These are phyloP conservation scores for Leptodactylus fallax DNA, from an alignment of 2,797 vertebrate genomes.

Conservation along the genomic window DNA sequence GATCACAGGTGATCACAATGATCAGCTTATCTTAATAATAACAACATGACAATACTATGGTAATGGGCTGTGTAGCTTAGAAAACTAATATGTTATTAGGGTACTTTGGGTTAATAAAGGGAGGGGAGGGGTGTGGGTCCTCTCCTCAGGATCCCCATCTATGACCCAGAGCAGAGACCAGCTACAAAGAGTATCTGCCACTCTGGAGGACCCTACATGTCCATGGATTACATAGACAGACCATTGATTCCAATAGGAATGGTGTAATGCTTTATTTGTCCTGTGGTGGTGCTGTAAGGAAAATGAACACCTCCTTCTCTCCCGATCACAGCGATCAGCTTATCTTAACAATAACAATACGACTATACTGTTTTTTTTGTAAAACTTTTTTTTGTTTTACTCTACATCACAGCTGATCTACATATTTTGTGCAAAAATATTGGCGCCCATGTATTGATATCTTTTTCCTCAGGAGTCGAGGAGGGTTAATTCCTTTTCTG, in stretches of 20 bases:
- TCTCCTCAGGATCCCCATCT: too few species aligned
- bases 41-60: too few species aligned
- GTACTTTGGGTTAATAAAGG: too few species aligned
- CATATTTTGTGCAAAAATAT: too few species aligned
- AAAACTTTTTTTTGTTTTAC: too few species aligned
- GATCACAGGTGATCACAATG: too few species aligned
- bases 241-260: not conserved
- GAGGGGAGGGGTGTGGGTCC: too few species aligned
- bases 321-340: not conserved
- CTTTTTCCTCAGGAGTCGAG: not conserved
- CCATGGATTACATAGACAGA: not conserved
- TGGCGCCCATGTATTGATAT: too few species aligned
- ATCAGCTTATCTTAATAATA: not conserved
- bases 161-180: not conserved
- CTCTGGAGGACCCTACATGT: not conserved
- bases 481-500: slow-evolving; percentile 22
- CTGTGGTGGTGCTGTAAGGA: not conserved
- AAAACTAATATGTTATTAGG: too few species aligned
- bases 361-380: too few species aligned
- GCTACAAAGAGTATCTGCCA: not conserved
- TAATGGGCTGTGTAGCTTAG: too few species aligned
- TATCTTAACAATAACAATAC: not conserved
- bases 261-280: not conserved
- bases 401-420: too few species aligned
- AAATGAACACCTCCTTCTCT: not conserved